phyloP scores from a whole-genome alignment of 30 jellyfish, hydroid and myxozoan genomes.

The Aurelia aurita complex sp. Pacific region DNA sequence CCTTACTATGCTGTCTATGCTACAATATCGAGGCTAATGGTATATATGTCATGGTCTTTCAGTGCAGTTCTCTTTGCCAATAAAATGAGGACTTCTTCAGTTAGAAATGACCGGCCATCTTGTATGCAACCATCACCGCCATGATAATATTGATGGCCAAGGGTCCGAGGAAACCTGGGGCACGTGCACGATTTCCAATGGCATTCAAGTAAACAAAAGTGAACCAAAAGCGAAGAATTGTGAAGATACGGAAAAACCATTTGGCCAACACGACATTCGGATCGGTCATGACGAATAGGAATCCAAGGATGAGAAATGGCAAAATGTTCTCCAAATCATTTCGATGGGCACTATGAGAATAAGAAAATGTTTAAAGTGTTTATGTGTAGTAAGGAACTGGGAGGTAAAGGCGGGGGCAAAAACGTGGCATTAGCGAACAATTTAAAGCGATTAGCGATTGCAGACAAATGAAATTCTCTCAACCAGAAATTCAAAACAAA shows the following conservation, averaged over 20 bases:
- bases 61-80: too few relatives aligned
- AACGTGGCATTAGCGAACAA: too few relatives aligned
- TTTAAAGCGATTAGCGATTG: too few relatives aligned
- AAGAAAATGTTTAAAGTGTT: not conserved
- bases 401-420: too few relatives aligned
- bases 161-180: slow-evolving; percentile 16
- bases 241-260: slow-evolving; percentile 63
- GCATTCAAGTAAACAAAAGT: slow-evolving; percentile 53
- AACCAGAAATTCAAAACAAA: too few relatives aligned
- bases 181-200: slow-evolving; percentile 15
- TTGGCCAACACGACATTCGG: slow-evolving; percentile 62
- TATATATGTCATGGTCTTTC: too few relatives aligned
- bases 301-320: slow-evolving; percentile 70
- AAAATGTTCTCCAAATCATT: slow-evolving; percentile 76
- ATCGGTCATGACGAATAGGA: slow-evolving; percentile 50
- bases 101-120: too few relatives aligned
- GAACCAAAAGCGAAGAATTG: slow-evolving; percentile 55
- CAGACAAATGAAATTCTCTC: too few relatives aligned
- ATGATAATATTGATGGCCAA: slow-evolving; percentile 3
- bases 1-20: too few relatives aligned
- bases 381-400: too few relatives aligned
- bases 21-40: too few relatives aligned
- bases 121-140: slow-evolving; percentile 12
- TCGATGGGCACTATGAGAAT: slow-evolving; percentile 52
- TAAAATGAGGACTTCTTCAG: too few relatives aligned